phyloP scores from a whole-genome alignment of 2,888 invertebrate species.

The Flexamia atlantica region DNA sequence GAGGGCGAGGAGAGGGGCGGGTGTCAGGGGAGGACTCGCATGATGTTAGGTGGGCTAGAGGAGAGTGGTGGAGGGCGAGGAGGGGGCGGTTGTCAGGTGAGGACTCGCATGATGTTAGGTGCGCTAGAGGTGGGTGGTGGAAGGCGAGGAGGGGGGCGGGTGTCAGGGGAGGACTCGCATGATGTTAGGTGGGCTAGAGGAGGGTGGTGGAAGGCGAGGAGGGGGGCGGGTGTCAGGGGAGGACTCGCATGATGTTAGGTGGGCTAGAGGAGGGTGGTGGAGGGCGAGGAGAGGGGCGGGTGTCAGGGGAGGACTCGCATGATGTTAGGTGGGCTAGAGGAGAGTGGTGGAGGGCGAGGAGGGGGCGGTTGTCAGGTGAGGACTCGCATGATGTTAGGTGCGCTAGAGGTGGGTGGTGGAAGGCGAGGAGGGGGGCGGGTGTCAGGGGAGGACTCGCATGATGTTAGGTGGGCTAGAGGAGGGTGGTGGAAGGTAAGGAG shows the following conservation, averaged over 20 bases:
- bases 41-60: neutral
- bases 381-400: constrained; percentile 44
- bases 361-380: constrained; percentile 9
- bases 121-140: too few species aligned
- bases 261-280: too few species aligned
- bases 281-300: too few species aligned
- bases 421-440: neutral
- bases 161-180: too few species aligned
- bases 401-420: neutral
- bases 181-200: neutral
- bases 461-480: too few species aligned
- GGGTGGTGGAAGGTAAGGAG: too few species aligned
- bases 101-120: constrained; percentile 44
- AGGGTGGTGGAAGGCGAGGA: neutral
- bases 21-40: too few species aligned
- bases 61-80: neutral
- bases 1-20: too few species aligned
- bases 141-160: too few species aligned
- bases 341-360: neutral
- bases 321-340: neutral
- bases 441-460: constrained; percentile 49
- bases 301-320: too few species aligned
- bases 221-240: constrained; percentile 10
- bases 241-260: constrained; percentile 47
- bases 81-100: constrained; percentile 13